Evolutionary conservation across 2,888 invertebrate genomes (phyloP).

Genomic region (Drosophila sordidula): DNA sequence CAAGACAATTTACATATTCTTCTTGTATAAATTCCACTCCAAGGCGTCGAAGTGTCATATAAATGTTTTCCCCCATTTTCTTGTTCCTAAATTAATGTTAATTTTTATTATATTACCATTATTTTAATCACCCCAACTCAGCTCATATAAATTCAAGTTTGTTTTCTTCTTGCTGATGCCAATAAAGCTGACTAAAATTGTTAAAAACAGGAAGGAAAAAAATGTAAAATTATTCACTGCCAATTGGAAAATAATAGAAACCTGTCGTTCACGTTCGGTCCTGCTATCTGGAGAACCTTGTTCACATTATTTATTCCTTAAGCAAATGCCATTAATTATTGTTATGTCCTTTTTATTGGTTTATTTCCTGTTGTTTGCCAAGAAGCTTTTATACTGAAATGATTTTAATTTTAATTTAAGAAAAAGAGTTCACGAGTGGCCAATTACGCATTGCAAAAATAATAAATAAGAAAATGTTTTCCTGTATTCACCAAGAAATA

Average conservation of each 20-base stretch:
- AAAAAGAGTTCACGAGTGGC: no score
- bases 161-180: constrained; percentile 18
- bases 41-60: constrained; percentile 63
- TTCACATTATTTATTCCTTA: constrained; percentile 83
- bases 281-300: constrained; percentile 26
- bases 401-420: constrained; percentile 26
- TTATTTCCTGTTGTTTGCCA: constrained; percentile 51
- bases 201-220: constrained; percentile 59
- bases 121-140: constrained; percentile 32
- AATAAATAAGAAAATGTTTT: no score
- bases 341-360: constrained; percentile 81
- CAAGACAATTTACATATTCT: constrained; percentile 84
- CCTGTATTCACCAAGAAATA: no score
- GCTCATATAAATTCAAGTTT: constrained; percentile 73
- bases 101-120: constrained; percentile 76
- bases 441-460: background rate
- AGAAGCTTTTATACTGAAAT: constrained; percentile 47
- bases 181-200: constrained; percentile 51
- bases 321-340: constrained; percentile 85
- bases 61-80: constrained; percentile 45
- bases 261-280: constrained; percentile 21
- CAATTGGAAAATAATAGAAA: constrained; percentile 76
- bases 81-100: constrained; percentile 74
- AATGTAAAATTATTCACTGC: constrained; percentile 61
- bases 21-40: constrained; percentile 72